Evolutionary conservation across 2,113 vertebrate species (phyloP), one percentile per base, ranked within the genome.

Genomic region (Lynx canadensis): DNA sequence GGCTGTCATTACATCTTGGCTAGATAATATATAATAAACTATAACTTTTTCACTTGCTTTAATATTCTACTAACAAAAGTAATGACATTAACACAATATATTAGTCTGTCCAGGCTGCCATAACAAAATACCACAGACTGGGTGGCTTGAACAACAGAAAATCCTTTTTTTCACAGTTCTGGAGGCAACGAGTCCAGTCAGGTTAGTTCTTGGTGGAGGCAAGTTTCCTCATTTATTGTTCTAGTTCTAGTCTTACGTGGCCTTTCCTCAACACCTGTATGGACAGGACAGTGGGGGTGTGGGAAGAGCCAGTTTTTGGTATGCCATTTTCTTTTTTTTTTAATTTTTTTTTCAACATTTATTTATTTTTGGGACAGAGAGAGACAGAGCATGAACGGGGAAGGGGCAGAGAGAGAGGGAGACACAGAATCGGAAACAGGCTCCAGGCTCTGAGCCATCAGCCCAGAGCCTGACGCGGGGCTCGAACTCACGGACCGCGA

Each of bases 191-290:
- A 63, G 33, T 60, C 41, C 31, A 74, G 21, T 33, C 38, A 63
- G 7, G 48, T 74, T 21, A n/a, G 31, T 36, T 27, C 41, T 29
- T 48, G 23, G 8, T 73, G 38, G 48, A 25, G 52, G 45, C 11
- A 63, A 3, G 9, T 10, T 14, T 92, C 38, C 31, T 36, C 23
- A 25, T 80, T 63, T 60, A 38, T 29, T 10, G 7, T 36, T 74
- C 15, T 74, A 41, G 41, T 52, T 60, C 33, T 2, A 4, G 21
- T 11, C 23, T 73, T 23, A 84, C 18, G 11, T 31, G 48, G 7
- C 33, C 15, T 74, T 76, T 33, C 12, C 12, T 76, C 2, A 11
- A 25, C 16, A 2, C 7, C 18, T 41, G 0, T 16, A 0, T 55
- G 45, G 1, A 11, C 18, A 48, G 16, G 45, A 50, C 33, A 27